Conservation (phyloP, 2,888 invertebrate genomes). For the Synanthedon andrenaeformis region DNA sequence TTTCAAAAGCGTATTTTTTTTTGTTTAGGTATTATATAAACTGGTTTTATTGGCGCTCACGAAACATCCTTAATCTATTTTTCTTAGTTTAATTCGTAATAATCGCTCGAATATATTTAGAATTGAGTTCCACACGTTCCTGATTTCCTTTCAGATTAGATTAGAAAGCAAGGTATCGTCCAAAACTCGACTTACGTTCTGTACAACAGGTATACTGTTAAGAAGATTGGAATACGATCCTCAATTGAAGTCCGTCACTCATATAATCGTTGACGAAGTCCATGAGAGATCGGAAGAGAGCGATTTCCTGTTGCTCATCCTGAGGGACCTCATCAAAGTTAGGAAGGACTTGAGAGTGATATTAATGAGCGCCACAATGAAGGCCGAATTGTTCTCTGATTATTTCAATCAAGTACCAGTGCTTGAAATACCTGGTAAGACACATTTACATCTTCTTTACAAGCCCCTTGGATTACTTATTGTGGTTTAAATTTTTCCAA, state of each 20-base stretch:
- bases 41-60: too few species aligned
- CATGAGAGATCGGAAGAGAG: slow-evolving; percentile 93
- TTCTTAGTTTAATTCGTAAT: too few species aligned
- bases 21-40: too few species aligned
- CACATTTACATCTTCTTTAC: slow-evolving; percentile 1
- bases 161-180: slow-evolving; percentile 82
- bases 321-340: slow-evolving; percentile 79
- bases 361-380: slow-evolving; percentile 94
- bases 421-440: slow-evolving; percentile 80
- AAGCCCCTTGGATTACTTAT: neutral
- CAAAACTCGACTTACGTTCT: slow-evolving; percentile 87
- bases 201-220: slow-evolving; percentile 92
- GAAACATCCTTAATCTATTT: too few species aligned
- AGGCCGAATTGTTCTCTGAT: slow-evolving; percentile 83
- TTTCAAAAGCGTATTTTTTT: too few species aligned
- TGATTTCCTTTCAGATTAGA: slow-evolving; percentile 74
- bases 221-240: slow-evolving; percentile 86
- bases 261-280: slow-evolving; percentile 90
- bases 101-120: too few species aligned
- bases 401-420: slow-evolving; percentile 87
- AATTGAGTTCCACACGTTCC: too few species aligned
- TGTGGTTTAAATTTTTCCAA: neutral
- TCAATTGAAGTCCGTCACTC: slow-evolving; percentile 80
- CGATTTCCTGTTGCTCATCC: slow-evolving; percentile 87
- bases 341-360: slow-evolving; percentile 84